Evolutionary conservation across 2,113 vertebrate species (phyloP).

Genomic region (Boulengeromyrus knoepffleri): DNA sequence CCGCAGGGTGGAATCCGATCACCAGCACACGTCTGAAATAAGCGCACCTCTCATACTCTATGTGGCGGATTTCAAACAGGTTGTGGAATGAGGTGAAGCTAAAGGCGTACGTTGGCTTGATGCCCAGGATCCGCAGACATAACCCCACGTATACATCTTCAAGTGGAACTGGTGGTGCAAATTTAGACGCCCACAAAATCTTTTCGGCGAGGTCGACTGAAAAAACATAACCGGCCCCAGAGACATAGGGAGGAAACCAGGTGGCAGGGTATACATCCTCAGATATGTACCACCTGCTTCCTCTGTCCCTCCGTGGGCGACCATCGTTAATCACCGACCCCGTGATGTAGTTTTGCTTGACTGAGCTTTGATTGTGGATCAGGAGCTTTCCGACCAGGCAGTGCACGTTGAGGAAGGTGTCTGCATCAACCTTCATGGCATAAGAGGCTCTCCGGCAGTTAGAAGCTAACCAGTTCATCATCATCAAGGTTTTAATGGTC

Average conservation of each 20-base stretch:
- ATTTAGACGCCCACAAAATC: constrained; percentile 55
- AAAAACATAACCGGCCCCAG: constrained; percentile 65
- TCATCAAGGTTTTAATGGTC: constrained; percentile 75
- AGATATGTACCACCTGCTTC: constrained; percentile 63
- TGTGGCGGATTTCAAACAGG: constrained; percentile 41
- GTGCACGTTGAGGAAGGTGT: constrained; percentile 65
- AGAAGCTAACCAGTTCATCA: constrained; percentile 65
- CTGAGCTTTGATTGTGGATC: constrained; percentile 2
- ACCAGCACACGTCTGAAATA: constrained; percentile 45
- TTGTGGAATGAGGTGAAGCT: constrained; percentile 34
- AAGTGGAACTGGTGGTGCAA: constrained; percentile 49
- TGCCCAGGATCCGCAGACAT: constrained; percentile 51
- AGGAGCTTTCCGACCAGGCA: constrained; percentile 36
- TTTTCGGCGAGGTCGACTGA: constrained; percentile 51
- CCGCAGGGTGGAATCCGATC: constrained; percentile 41
- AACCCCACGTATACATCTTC: constrained; percentile 75
- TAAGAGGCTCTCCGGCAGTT: constrained; percentile 59
- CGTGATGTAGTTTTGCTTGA: constrained; percentile 31
- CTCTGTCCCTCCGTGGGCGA: constrained; percentile 32
- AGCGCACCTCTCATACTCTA: constrained; percentile 57
- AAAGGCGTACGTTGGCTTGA: constrained; percentile 44
- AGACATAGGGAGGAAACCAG: constrained; percentile 59
- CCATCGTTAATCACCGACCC: constrained; percentile 47
- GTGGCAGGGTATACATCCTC: constrained; percentile 41
- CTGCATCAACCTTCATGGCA: constrained; percentile 64